These are phyloP conservation scores for Macroteleia sp. DNA, from an alignment of 2,888 invertebrate genomes.

Conservation along the genomic window DNA sequence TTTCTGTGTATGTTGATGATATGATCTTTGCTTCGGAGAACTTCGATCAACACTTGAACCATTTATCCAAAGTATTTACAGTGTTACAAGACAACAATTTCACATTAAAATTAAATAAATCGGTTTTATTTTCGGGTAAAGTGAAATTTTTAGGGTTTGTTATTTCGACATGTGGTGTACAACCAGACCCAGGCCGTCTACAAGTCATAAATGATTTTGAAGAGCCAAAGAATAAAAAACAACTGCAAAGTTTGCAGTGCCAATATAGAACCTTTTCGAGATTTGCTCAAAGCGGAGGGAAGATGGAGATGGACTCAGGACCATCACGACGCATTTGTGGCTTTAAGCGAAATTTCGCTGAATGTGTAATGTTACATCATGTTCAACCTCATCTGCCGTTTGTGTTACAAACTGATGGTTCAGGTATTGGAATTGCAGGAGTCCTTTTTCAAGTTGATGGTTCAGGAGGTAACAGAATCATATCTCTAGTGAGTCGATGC, in stretches of 20 bases:
- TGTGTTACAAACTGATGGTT: conserved; percentile 32
- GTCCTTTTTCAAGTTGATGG: conserved; percentile 23
- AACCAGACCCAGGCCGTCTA: conserved; percentile 55
- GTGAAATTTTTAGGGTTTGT: conserved; percentile 66
- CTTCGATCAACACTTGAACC: conserved; percentile 65
- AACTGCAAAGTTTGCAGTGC: no score
- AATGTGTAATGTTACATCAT: conserved; percentile 14
- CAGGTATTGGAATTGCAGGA: conserved; percentile 18
- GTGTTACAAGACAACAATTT: conserved; percentile 61
- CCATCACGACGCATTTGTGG: no score
- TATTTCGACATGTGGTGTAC: conserved; percentile 34
- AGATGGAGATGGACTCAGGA: no score
- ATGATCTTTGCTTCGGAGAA: conserved; percentile 68
- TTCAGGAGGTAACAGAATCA: neutral
- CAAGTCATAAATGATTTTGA: conserved; percentile 69
- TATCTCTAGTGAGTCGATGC: conserved; percentile 31
- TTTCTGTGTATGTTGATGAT: conserved; percentile 73
- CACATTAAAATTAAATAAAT: conserved; percentile 65
- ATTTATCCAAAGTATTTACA: conserved; percentile 58
- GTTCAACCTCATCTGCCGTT: conserved; percentile 3
- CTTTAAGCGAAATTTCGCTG: conserved; percentile 14
- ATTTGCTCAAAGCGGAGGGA: no score
- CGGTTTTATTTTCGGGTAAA: conserved; percentile 57
- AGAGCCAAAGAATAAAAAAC: conserved; percentile 67
- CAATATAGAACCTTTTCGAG: no score